These are phyloP conservation scores for Archilochus colubris DNA, from an alignment of 2,113 vertebrate genomes.

Conservation along the genomic window DNA sequence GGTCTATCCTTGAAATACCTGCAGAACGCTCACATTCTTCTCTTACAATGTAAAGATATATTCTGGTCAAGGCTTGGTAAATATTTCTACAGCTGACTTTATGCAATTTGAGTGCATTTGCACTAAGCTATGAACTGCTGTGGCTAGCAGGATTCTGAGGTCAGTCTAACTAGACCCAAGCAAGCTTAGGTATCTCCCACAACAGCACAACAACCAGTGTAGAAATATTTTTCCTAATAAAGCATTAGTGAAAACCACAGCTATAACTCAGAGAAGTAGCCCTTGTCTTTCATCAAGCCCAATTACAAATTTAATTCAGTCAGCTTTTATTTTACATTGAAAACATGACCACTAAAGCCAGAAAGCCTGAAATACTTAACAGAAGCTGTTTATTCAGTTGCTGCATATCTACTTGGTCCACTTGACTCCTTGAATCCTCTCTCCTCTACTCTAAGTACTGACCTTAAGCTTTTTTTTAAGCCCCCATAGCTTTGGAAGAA, in stretches of 20 bases:
- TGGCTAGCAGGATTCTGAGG: background rate
- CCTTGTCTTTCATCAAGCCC: background rate
- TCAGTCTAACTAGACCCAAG: background rate
- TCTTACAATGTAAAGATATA: background rate
- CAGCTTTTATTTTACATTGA: background rate
- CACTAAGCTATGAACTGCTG: background rate
- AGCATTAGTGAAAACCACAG: background rate
- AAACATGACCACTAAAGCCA: background rate
- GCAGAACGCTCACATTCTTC: background rate
- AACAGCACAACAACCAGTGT: background rate
- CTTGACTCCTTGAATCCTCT: too few species aligned
- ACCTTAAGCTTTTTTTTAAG: too few species aligned
- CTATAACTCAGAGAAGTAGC: background rate
- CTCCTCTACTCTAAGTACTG: too few species aligned
- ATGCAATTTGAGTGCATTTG: background rate
- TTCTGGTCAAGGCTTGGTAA: background rate
- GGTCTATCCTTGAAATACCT: background rate
- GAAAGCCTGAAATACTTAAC: background rate
- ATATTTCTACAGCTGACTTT: background rate
- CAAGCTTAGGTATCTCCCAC: background rate
- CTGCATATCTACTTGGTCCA: background rate
- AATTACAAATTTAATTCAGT: background rate
- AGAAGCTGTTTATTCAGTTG: background rate
- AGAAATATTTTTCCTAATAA: background rate
- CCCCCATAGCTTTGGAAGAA: too few species aligned